Evolutionary conservation across 2,797 vertebrate species (phyloP).

Genomic region (Eurystomus glaucurus): DNA sequence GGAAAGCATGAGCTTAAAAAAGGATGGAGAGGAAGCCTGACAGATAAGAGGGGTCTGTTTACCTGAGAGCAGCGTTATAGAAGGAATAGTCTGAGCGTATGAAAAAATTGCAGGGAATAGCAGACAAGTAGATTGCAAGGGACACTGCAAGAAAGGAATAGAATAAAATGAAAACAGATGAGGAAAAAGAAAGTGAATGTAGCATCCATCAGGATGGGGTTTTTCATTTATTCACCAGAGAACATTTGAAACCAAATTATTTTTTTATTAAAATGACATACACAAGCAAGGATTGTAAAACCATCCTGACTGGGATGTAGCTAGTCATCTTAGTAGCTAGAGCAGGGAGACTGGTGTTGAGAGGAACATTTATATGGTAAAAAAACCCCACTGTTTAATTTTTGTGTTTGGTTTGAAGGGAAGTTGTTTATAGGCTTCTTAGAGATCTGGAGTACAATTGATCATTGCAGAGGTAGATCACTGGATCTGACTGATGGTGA

Average conservation of each 20-base stretch:
- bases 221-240: not conserved
- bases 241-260: slow-evolving; percentile 33
- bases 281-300: not conserved
- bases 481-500: not conserved
- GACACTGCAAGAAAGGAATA: slow-evolving; percentile 1
- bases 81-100: slow-evolving; percentile 26
- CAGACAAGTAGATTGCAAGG: slow-evolving; percentile 35
- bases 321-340: not conserved
- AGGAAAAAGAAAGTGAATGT: not conserved
- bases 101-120: slow-evolving; percentile 51
- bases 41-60: slow-evolving; percentile 59
- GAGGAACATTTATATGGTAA: not conserved
- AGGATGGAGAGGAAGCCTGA: slow-evolving; percentile 29
- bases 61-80: slow-evolving; percentile 16
- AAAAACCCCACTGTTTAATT: accelerated
- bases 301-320: not conserved
- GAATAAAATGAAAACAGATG: slow-evolving; percentile 37
- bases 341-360: not conserved
- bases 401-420: not conserved
- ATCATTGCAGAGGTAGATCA: not conserved
- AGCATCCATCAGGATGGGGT: not conserved
- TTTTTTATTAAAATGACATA: slow-evolving; percentile 24
- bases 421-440: not conserved
- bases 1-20: slow-evolving; percentile 59
- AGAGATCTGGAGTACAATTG: slow-evolving; percentile 9